Evolutionary conservation across 30 jellyfish, hydroid and myxozoan species (phyloP), one percentile per base, ranked within the genome.

Genomic region (Aurelia aurita): DNA sequence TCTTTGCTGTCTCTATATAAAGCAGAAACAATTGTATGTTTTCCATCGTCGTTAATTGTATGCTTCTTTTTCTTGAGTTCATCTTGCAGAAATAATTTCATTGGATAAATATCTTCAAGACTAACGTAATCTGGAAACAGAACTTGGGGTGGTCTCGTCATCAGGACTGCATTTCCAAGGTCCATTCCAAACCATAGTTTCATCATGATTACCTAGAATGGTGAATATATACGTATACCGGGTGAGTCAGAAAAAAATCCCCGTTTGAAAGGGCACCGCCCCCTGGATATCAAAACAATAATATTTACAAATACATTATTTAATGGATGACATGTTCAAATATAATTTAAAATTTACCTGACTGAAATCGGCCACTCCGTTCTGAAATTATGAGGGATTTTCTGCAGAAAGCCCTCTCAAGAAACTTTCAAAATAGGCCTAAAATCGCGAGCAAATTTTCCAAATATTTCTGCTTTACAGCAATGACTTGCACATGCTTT

Each of bases 111-210:
- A 45, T 75, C 69, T 10, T 79, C 87, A 14, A 75, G 69, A 67
- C 43, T 74, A 18, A 85, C 75, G 22, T 77, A 72, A 20, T 91
- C 57, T 11, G 98, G 98, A 58, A 70, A 71, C 66, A 91, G 35
- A 44, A 72, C 79, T 27, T 93, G 95, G 49, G 77, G 82, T 20
- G 82, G 89, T 28, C 98, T 86, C 25, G 74, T 57, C 59, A 64
- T 80, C 74, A 58, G 7, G 14, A 91, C 75, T 39, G 97, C 94
- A 27, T 75, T 67, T 1, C 88, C 95, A 35, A 91, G 62, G n/a
- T 86, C 93, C 89, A 61, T 74, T 12, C 79, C 88, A 87, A 91
- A 68, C 88, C 87, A 91, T 1, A 91, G 43, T 59, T 91, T 91
- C 80, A 58, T 47, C 80, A 84, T 67, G 69, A 84, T 51, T 7